Evolutionary conservation across 2,888 invertebrate genomes (phyloP).

Genomic region (Drosophila villosipedis): DNA sequence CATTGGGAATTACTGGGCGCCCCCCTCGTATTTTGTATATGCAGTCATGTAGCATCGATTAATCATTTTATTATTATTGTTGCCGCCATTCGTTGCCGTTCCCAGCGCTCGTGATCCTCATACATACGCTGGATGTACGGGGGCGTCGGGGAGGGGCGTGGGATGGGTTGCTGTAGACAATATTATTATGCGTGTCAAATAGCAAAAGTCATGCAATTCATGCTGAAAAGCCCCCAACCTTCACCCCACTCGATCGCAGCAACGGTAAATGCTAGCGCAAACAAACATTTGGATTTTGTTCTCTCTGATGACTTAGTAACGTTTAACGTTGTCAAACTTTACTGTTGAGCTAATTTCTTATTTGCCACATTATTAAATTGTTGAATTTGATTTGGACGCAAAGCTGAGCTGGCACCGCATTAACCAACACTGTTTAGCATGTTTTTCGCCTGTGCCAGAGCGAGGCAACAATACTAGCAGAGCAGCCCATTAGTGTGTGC

Average conservation of each 20-base stretch:
- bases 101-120: conserved; percentile 76
- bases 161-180: conserved; percentile 1
- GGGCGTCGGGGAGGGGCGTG: not conserved
- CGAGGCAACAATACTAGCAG: not conserved
- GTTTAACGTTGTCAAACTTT: not conserved
- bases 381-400: not conserved
- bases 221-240: not conserved
- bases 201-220: conserved; percentile 47
- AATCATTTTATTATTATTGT: conserved; percentile 80
- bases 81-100: conserved; percentile 74
- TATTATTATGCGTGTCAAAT: conserved; percentile 46
- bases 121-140: conserved; percentile 21
- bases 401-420: not conserved
- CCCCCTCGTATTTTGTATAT: conserved; percentile 63
- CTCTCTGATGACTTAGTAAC: not conserved
- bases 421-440: conserved; percentile 18
- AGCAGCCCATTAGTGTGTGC: conserved; percentile 8
- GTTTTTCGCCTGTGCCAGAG: not conserved
- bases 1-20: conserved; percentile 66
- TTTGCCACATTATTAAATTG: not conserved
- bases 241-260: conserved; percentile 13
- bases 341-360: not conserved
- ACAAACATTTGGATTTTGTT: not conserved
- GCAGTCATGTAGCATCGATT: conserved; percentile 81
- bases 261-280: not conserved